Base-by-base conservation (phyloP, 2,113 vertebrate genomes). In the Castor canadensis region DNA sequence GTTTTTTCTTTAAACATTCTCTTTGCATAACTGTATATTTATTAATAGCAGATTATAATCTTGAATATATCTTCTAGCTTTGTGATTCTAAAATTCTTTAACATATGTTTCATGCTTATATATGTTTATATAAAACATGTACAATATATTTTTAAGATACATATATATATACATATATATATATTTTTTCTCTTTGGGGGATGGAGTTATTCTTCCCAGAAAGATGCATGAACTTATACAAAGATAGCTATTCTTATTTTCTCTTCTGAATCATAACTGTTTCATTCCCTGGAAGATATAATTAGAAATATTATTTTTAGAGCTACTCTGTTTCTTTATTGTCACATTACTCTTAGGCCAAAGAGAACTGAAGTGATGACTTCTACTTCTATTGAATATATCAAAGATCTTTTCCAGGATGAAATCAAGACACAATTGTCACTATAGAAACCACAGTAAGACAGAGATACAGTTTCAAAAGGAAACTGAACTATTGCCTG, bases 371-470 rank as follows among this genome's bases (percentile, higher is more conserved):
- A 96, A 92, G 94, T 32, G 1, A 1, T 32, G 1, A 1, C 80
- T 91, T 83, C 92, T 69, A 58, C 88, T 95, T 49, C 76, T 97
- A 89, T 76, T 9, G 66, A 17, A 28, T 0, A 0, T 81, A 83
- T 85, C 82, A 94, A 96, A 87, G 96, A 73, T 80, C 45, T 2
- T 92, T 84, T 89, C 81, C 38, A 32, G 0, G 0, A 19, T 54
- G 92, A 60, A 81, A 97, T 1, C 8, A 38, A 97, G 81, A 97
- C 87, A 96, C 97, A 96, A 96, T 85, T 90, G 96, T 98, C 97
- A 58, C 98, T 97, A 98, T 98, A 98, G 98, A 98, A 98, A 99
- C 97, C 86, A 83, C 84, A 91, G 82, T 0, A 4, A 86, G 95
- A 93, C 0, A 3, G 90, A 96, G 97, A 97, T 98, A 98, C 0